Percentiles rank a stretch among this genome's conserved stretches.
Conservation (phyloP, 2,113 vertebrate species). For the Syngnathus scovelli region DNA sequence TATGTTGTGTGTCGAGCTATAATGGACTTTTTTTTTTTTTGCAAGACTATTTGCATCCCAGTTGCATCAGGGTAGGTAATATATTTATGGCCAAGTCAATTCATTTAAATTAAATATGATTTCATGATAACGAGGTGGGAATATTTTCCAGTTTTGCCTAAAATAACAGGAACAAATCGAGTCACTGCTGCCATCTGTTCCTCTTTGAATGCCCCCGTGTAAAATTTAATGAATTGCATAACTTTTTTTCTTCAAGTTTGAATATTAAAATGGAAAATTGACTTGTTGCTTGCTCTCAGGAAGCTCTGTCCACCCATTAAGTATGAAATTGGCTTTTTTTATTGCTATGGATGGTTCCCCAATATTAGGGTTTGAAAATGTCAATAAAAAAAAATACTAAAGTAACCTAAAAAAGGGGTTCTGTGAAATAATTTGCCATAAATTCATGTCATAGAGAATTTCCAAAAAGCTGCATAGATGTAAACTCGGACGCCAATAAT, state of each 20-base stretch:
- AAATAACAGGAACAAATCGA: slow-evolving; percentile 30
- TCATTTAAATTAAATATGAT: slow-evolving; percentile 62
- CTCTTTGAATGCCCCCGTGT: slow-evolving; percentile 23
- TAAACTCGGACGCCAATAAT: too few relatives aligned
- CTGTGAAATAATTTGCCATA: too few relatives aligned
- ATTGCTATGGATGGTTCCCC: too few relatives aligned
- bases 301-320: background rate
- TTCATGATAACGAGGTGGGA: slow-evolving; percentile 57
- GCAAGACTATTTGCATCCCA: slow-evolving; percentile 53
- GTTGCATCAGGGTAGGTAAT: slow-evolving; percentile 33
- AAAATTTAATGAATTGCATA: slow-evolving; percentile 29
- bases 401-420: too few relatives aligned
- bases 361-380: too few relatives aligned
- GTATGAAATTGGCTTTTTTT: background rate
- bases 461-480: too few relatives aligned
- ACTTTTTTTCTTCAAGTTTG: background rate
- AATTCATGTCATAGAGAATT: too few relatives aligned
- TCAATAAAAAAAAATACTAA: too few relatives aligned
- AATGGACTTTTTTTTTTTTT: slow-evolving; percentile 2
- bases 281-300: too few relatives aligned
- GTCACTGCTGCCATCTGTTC: slow-evolving; percentile 36
- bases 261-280: background rate
- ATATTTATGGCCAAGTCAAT: slow-evolving; percentile 49
- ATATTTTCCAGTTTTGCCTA: slow-evolving; percentile 40
- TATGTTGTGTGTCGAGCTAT: slow-evolving; percentile 26